A percentile compares a stretch with the other conserved stretches of the same genome.
These are phyloP conservation scores for Chouioia cunea DNA, from an alignment of 2,888 invertebrate species.

Conservation along the genomic window DNA sequence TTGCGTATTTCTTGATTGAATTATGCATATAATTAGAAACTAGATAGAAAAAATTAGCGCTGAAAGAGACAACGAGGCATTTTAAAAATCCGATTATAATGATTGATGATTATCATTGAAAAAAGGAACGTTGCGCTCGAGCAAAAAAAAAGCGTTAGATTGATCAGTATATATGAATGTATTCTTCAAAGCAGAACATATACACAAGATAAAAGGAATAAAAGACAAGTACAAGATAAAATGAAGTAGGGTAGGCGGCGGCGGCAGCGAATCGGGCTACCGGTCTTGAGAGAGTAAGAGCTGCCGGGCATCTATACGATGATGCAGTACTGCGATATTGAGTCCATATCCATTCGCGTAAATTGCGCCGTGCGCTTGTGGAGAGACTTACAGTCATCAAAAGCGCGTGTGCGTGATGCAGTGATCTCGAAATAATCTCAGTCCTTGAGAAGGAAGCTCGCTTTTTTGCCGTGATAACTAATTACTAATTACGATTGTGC, in stretches of 20 bases:
- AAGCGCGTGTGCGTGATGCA: too few relatives aligned
- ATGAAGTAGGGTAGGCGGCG: constrained; percentile 40
- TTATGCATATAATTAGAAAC: too few relatives aligned
- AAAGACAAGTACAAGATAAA: constrained; percentile 34
- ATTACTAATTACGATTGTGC: too few relatives aligned
- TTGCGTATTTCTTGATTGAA: too few relatives aligned
- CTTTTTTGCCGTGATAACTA: too few relatives aligned
- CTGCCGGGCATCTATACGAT: constrained; percentile 49
- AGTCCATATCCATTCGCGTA: constrained; percentile 59
- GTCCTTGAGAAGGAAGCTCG: too few relatives aligned
- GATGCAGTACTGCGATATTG: constrained; percentile 61
- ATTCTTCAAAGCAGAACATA: neutral
- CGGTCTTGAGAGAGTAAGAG: too few relatives aligned
- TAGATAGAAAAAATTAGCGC: neutral
- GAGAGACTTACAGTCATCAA: too few relatives aligned
- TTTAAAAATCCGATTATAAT: constrained; percentile 57
- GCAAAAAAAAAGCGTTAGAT: constrained; percentile 1
- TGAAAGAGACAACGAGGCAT: too few relatives aligned
- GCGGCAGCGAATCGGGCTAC: constrained; percentile 33
- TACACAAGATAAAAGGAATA: neutral
- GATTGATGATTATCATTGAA: constrained; percentile 67
- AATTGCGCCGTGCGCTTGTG: constrained; percentile 61
- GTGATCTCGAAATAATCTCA: too few relatives aligned
- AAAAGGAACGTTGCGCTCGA: constrained; percentile 45
- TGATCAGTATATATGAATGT: too few relatives aligned